phyloP scores from a whole-genome alignment of 2,113 vertebrate genomes.

The Neodontobutis hainanensis region DNA sequence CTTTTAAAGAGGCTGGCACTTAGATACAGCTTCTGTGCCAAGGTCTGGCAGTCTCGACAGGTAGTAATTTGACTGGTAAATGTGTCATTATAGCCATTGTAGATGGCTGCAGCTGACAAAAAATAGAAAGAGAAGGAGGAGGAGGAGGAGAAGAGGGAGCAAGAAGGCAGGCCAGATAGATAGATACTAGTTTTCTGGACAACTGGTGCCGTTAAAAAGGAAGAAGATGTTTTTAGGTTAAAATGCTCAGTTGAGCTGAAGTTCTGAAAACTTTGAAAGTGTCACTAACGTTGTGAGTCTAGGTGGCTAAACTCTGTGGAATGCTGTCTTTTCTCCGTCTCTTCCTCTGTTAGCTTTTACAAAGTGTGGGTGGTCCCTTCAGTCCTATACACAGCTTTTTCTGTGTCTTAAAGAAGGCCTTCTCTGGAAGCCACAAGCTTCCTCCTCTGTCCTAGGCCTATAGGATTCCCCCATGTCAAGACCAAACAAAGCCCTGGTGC shows the following conservation, averaged over 20 bases:
- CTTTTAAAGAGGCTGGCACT: conserved; percentile 60
- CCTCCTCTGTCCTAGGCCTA: conserved; percentile 16
- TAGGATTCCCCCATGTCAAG: conserved; percentile 44
- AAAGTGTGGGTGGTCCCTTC: conserved; percentile 74
- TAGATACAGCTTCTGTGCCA: conserved; percentile 53
- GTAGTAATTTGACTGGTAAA: conserved; percentile 76
- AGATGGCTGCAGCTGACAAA: conserved; percentile 47
- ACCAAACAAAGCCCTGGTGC: conserved; percentile 21
- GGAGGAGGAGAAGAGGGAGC: not conserved
- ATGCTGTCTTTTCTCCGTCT: conserved; percentile 35
- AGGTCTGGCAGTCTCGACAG: conserved; percentile 62
- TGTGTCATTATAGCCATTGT: conserved; percentile 74
- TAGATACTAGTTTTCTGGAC: conserved; percentile 19
- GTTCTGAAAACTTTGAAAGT: conserved; percentile 37
- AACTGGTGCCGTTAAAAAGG: conserved; percentile 2
- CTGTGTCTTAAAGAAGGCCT: conserved; percentile 40
- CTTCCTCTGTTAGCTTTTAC: conserved; percentile 44
- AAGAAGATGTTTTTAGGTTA: conserved; percentile 17
- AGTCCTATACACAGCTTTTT: conserved; percentile 50
- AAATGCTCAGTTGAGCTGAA: conserved; percentile 27
- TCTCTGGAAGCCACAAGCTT: conserved; percentile 47
- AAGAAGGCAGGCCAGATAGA: conserved; percentile 1
- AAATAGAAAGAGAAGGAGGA: conserved; percentile 28
- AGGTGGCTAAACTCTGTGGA: conserved; percentile 44
- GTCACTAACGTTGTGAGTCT: conserved; percentile 30